Evolutionary conservation across 2,113 vertebrate genomes (phyloP), one percentile per base, ranked within the genome.

Genomic region (Brienomyrus brachyistius): DNA sequence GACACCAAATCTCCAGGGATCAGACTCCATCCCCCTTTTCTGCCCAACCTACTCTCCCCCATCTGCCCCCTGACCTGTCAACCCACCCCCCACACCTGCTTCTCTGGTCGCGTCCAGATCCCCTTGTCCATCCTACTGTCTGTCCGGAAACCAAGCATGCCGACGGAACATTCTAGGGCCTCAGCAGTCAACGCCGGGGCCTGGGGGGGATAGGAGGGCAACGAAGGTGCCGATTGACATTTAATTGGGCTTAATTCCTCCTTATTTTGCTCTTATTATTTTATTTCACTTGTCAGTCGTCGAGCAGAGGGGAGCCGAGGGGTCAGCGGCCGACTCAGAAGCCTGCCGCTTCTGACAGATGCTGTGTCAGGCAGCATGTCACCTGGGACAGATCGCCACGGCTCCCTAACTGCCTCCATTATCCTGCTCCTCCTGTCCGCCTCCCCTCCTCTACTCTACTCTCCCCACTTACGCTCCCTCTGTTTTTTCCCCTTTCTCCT

Each of bases 221-320:
- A 62, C 62, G 84, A 83, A 88, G 84, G 84, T 87, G 86, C 88
- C 92, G 92, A 93, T 92, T 91, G 91, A 90, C 90, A 90, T 94
- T 94, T 94, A 92, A 94, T 94, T 95, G 94, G 92, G 91, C 91
- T 91, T 94, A 94, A 94, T 94, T 94, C 91, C 88, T 92, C 91
- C 90, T 91, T 92, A 93, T 95, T 94, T 93, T 93, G 91, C 92
- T 90, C 92, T 94, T 92, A 94, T 94, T 92, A 92, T 91, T 92
- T 92, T 74, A 91, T 92, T 93, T 89, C 90, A 45, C 90, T 91
- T 93, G 94, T 94, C 93, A 94, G 88, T 89, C 89, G 85, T 74
- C 86, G 86, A 59, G 51, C 91, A 86, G 90, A 89, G 92, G 59
- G 87, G 80, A 86, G 91, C 91, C 90, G 89, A 93, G 91, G 90